A percentile compares a stretch with the other conserved stretches of the same genome.
Evolutionary conservation across 2,888 invertebrate species (phyloP).

Genomic region (Adela reaumurella): DNA sequence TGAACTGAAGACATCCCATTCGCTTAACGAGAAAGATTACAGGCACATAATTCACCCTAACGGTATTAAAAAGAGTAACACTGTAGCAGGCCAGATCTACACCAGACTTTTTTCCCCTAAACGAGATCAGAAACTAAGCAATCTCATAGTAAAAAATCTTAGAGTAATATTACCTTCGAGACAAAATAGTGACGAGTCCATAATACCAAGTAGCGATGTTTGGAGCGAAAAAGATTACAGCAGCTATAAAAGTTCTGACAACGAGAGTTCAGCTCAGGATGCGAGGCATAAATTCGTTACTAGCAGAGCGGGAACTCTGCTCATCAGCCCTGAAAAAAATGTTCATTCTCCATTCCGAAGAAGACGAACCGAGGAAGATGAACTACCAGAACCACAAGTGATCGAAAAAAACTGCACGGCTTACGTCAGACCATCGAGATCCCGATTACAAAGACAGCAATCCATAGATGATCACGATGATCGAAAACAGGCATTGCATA

Average conservation of each 20-base stretch:
- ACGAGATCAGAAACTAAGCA: constrained; percentile 13
- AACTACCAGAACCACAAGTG: too few relatives aligned
- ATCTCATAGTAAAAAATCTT: too few relatives aligned
- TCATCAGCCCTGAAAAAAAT: constrained; percentile 29
- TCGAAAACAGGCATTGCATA: constrained; percentile 19
- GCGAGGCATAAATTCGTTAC: constrained; percentile 26
- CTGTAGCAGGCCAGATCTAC: constrained; percentile 41
- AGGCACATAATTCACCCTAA: constrained; percentile 33
- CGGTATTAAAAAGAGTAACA: constrained; percentile 36
- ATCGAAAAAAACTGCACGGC: background rate
- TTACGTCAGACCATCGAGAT: background rate
- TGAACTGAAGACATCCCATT: constrained; percentile 28
- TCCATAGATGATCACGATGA: background rate
- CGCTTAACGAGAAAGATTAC: constrained; percentile 37
- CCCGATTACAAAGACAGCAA: constrained; percentile 1
- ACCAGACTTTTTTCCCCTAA: constrained; percentile 32
- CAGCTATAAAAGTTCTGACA: constrained; percentile 52
- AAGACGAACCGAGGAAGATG: constrained; percentile 12
- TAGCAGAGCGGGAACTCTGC: constrained; percentile 34
- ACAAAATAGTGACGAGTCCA: background rate
- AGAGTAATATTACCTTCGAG: background rate
- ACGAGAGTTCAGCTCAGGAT: constrained; percentile 28
- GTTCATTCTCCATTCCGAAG: constrained; percentile 14
- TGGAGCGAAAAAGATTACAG: constrained; percentile 28
- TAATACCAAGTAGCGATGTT: background rate